Conservation (phyloP, 1,140 invertebrate species). For the Mylabris phalerata region DNA sequence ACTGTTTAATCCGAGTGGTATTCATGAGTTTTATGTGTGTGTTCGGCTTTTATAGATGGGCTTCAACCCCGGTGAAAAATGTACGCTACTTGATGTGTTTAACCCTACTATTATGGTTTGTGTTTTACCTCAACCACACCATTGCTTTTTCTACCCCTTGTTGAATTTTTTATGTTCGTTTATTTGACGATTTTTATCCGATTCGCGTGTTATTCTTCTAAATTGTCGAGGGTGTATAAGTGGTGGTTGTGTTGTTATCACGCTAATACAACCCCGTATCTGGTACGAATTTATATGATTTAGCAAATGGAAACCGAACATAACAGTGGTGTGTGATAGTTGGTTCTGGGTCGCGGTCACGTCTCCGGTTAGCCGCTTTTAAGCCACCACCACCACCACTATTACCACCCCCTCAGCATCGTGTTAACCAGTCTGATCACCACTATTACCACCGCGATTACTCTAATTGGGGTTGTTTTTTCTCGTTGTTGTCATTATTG, state of each 20-base stretch:
- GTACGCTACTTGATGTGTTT: conserved; percentile 41
- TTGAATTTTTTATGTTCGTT: too few relatives aligned
- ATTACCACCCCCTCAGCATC: conserved; percentile 3
- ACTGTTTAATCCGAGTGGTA: too few relatives aligned
- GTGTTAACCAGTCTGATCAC: conserved; percentile 18
- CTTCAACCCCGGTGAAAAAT: conserved; percentile 35
- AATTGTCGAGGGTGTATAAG: too few relatives aligned
- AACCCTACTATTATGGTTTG: conserved; percentile 40
- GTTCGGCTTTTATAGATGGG: conserved; percentile 11
- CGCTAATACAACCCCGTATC: too few relatives aligned
- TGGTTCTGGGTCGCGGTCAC: conserved; percentile 21
- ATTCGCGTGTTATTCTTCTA: too few relatives aligned
- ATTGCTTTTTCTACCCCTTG: conserved; percentile 9
- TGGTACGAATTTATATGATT: too few relatives aligned
- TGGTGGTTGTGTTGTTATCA: too few relatives aligned
- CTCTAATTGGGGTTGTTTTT: conserved; percentile 3
- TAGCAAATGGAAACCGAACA: too few relatives aligned
- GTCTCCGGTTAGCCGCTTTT: conserved; percentile 24
- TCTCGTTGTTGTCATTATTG: too few relatives aligned
- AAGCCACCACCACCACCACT: conserved; percentile 22
- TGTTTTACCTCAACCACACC: conserved; percentile 41
- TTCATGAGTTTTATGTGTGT: too few relatives aligned
- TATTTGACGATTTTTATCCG: too few relatives aligned
- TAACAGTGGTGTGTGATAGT: conserved; percentile 6
- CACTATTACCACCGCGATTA: neutral